A percentile compares a stretch with the other conserved stretches of the same genome.
Conservation (phyloP, 2,113 vertebrate genomes). For the Lathamus discolor region DNA sequence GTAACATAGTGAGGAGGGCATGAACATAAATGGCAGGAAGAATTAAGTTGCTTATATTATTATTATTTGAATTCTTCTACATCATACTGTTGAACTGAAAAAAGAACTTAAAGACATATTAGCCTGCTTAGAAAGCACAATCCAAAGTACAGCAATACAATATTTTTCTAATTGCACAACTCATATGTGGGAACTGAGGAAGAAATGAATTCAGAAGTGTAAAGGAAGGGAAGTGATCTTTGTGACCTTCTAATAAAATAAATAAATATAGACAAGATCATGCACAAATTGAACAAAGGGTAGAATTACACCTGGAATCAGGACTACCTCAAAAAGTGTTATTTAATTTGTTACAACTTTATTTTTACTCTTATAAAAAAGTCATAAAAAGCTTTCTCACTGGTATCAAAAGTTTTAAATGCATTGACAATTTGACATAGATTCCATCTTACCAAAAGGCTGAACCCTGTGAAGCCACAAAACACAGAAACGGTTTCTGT, state of each 20-base stretch:
- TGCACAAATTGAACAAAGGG: background rate
- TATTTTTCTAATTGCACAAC: background rate
- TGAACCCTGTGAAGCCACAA: background rate
- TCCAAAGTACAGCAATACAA: background rate
- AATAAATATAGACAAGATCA: background rate
- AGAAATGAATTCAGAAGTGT: background rate
- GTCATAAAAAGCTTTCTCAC: background rate
- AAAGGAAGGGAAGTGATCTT: background rate
- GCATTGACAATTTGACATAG: background rate
- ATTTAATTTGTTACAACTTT: background rate
- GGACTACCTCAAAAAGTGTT: background rate
- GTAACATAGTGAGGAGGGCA: background rate
- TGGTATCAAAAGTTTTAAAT: background rate
- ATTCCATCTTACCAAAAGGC: background rate
- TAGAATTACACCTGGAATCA: background rate
- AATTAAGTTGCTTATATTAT: background rate
- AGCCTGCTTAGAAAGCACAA: background rate
- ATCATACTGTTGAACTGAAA: background rate
- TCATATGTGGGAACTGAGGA: background rate
- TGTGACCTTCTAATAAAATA: background rate
- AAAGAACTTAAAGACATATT: background rate
- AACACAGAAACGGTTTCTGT: conserved; percentile 1
- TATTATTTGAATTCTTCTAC: background rate
- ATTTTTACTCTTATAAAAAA: background rate
- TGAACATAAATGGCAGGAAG: background rate